Evolutionary conservation across 1,140 invertebrate genomes (phyloP).

Genomic region (Capitella teleta): DNA sequence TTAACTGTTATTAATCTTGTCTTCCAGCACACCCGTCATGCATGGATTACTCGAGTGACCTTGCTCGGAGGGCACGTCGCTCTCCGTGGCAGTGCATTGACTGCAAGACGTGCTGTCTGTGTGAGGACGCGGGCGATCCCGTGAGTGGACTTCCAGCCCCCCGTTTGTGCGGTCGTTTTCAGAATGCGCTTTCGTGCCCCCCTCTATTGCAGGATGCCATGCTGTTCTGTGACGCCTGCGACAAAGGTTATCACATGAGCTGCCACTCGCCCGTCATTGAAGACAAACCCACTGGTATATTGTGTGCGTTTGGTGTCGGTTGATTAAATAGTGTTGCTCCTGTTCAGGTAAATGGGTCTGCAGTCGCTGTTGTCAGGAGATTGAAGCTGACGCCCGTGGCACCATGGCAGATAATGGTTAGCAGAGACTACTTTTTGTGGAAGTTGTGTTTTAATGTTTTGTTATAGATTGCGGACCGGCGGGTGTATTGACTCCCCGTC

Average conservation of each 20-base stretch:
- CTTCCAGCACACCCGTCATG: constrained; percentile 47
- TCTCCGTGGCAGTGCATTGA: constrained; percentile 44
- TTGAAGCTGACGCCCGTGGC: not conserved
- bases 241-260: constrained; percentile 66
- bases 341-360: constrained; percentile 20
- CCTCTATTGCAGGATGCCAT: constrained; percentile 58
- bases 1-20: too few relatives aligned
- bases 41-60: constrained; percentile 39
- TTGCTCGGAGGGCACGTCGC: constrained; percentile 27
- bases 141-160: constrained; percentile 17
- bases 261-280: constrained; percentile 51
- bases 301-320: not conserved
- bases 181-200: too few relatives aligned
- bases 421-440: too few relatives aligned
- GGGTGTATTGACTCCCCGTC: too few relatives aligned
- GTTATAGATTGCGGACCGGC: too few relatives aligned
- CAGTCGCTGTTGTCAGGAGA: constrained; percentile 14
- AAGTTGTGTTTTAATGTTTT: too few relatives aligned
- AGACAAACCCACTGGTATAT: constrained; percentile 21
- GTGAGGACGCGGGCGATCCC: constrained; percentile 29
- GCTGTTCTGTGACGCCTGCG: constrained; percentile 66
- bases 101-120: constrained; percentile 43
- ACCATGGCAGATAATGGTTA: not conserved
- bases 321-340: not conserved
- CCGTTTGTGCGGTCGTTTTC: not conserved